Conservation (phyloP, 2,888 invertebrate genomes). For the Acleris emargana region DNA sequence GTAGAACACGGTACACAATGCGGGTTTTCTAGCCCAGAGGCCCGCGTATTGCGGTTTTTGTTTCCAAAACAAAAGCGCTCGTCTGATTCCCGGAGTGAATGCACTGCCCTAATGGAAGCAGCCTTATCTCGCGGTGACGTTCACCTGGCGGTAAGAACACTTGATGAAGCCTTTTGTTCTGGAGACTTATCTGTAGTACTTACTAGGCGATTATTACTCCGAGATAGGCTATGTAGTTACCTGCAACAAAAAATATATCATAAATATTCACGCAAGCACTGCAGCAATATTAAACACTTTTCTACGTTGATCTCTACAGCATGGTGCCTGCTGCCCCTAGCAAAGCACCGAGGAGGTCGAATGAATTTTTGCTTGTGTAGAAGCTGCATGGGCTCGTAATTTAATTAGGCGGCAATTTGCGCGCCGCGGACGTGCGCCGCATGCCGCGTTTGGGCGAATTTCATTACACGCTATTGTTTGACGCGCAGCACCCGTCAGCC, state of each 20-base stretch:
- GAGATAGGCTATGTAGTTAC: background rate
- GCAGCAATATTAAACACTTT: background rate
- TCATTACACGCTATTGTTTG: conserved; percentile 66
- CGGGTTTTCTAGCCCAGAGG: conserved; percentile 11
- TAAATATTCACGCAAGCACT: too few relatives aligned
- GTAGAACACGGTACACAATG: conserved; percentile 17
- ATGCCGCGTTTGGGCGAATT: conserved; percentile 67
- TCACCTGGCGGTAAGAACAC: conserved; percentile 23
- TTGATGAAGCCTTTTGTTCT: conserved; percentile 19
- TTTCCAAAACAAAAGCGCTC: conserved; percentile 45
- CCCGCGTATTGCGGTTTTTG: conserved; percentile 36
- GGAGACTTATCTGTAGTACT: background rate
- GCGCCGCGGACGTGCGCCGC: conserved; percentile 71
- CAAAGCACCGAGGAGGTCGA: conserved; percentile 46
- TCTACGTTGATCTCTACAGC: background rate
- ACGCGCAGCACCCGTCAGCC: conserved; percentile 50
- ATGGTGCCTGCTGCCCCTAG: background rate
- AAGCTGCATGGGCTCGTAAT: conserved; percentile 65
- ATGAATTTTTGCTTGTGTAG: conserved; percentile 53
- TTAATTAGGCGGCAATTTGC: conserved; percentile 76
- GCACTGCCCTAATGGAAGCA: conserved; percentile 45
- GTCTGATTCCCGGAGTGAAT: conserved; percentile 42
- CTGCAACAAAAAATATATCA: conserved; percentile 16
- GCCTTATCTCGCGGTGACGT: conserved; percentile 42
- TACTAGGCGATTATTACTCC: background rate